phyloP scores from a whole-genome alignment of 2,888 invertebrate species.

The Ophioninae sp. region DNA sequence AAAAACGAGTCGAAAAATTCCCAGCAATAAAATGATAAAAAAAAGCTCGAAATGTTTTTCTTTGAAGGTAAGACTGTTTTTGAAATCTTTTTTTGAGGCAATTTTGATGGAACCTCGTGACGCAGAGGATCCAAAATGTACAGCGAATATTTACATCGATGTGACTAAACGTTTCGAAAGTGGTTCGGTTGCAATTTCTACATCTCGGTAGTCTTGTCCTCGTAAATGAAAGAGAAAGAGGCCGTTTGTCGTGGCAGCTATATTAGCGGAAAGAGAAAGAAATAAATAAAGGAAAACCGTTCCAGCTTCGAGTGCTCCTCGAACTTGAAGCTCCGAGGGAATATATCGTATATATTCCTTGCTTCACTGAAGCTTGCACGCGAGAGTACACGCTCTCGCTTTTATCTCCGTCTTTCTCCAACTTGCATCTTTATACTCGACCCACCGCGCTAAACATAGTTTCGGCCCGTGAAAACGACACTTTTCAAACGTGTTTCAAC shows the following conservation, averaged over 20 bases:
- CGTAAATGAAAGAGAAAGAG: slow-evolving; percentile 53
- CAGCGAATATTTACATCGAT: slow-evolving; percentile 31
- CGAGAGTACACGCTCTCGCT: slow-evolving; percentile 48
- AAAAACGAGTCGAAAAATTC: not conserved
- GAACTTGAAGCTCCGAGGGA: not conserved
- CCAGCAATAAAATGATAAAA: not conserved
- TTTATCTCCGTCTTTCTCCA: slow-evolving; percentile 45
- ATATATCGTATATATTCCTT: slow-evolving; percentile 5
- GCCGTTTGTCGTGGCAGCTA: slow-evolving; percentile 49
- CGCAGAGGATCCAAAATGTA: slow-evolving; percentile 16
- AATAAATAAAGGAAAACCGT: slow-evolving; percentile 19
- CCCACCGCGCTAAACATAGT: slow-evolving; percentile 59
- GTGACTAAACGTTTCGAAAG: slow-evolving; percentile 52
- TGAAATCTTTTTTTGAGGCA: too few species aligned
- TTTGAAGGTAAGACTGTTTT: too few species aligned
- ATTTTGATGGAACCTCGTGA: not conserved
- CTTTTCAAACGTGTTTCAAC: slow-evolving; percentile 41
- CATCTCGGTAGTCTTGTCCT: slow-evolving; percentile 19
- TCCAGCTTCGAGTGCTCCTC: slow-evolving; percentile 34
- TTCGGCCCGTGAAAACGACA: slow-evolving; percentile 1
- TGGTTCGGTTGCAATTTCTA: slow-evolving; percentile 38
- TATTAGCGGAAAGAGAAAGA: slow-evolving; percentile 45
- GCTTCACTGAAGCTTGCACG: slow-evolving; percentile 51
- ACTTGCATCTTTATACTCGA: slow-evolving; percentile 25
- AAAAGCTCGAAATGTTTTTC: not conserved